Conservation (phyloP, 2,888 invertebrate genomes). For the Litoditis marina region DNA sequence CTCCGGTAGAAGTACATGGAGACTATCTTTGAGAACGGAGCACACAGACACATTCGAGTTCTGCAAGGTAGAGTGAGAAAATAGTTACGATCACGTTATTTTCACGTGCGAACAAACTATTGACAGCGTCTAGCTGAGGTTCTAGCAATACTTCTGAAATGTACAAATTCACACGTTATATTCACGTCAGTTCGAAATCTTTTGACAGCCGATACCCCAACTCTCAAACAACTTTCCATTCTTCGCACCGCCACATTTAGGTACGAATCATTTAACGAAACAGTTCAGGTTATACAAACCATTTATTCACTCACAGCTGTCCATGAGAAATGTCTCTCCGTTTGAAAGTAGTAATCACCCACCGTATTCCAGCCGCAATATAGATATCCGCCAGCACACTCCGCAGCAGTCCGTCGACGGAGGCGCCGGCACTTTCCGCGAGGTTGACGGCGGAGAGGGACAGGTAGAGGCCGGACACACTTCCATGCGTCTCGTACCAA, state of each 20-base stretch:
- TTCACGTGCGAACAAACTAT: too few species aligned
- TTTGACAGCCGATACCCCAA: too few species aligned
- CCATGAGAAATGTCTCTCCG: not conserved
- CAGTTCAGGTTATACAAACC: not conserved
- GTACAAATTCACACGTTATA: too few species aligned
- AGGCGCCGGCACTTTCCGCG: constrained; percentile 56
- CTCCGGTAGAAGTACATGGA: constrained; percentile 55
- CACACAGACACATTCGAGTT: constrained; percentile 45
- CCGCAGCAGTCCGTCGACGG: constrained; percentile 37
- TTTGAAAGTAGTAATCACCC: too few species aligned
- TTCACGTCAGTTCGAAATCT: too few species aligned
- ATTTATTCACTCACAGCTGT: not conserved
- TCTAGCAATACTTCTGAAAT: too few species aligned
- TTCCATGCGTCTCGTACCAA: constrained; percentile 37
- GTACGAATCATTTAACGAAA: too few species aligned
- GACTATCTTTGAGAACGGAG: constrained; percentile 41
- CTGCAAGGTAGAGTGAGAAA: constrained; percentile 3
- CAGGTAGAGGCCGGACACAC: constrained; percentile 48
- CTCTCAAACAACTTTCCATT: too few species aligned
- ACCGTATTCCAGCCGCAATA: constrained; percentile 34
- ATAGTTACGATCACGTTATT: not conserved
- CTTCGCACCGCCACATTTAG: too few species aligned
- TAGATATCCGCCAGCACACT: constrained; percentile 42
- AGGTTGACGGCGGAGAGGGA: constrained; percentile 57
- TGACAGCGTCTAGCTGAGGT: too few species aligned